Base-by-base conservation (phyloP, 2,113 vertebrate genomes). In the Ibidorhyncha struthersii region DNA sequence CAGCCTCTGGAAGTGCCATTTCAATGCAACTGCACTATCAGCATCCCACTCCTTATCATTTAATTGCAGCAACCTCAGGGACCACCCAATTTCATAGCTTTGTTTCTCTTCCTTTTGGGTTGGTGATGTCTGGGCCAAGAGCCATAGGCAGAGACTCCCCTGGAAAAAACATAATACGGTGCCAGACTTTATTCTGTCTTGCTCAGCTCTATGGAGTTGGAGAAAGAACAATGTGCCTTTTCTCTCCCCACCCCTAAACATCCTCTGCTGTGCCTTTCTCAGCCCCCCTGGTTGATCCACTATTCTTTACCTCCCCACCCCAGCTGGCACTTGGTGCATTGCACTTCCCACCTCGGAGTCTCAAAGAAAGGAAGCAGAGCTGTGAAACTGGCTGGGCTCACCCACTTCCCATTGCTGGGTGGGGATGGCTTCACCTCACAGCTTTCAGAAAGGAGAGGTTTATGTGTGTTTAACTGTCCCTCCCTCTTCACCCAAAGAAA, bases 341-440 rank as follows among this genome's bases (percentile, higher is more conserved):
- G 43, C n/a, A 45, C 58, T 97, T 97, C 92, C 96, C 96, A 96
- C 88, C 97, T 96, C 32, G 0, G 0, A 94, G 67, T 91, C 94
- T 95, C 87, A 94, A 94, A 95, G 95, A 96, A 90, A 85, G 96
- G 96, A 97, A 97, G 40, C 91, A 56, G 91, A 97, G 74, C 93
- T 95, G 93, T 95, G 89, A 97, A 97, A 91, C 74, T 0, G 2
- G 14, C 91, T 63, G 71, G 93, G 72, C 87, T 96, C 89, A 61
- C 94, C 93, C 93, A 85, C 90, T 97, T 97, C 96, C 95, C 89
- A 93, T 94, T 93, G 87, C 91, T 93, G 82, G 94, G 89, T 88
- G 96, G 84, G 55, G 84, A 91, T 85, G 38, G 62, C 55, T 55
- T 82, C 84, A 40, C 58, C 66, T 90, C 91, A 66, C 55, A 74